These are phyloP conservation scores for Stenodema calcarata DNA, from an alignment of 2,888 invertebrate genomes.

Conservation along the genomic window DNA sequence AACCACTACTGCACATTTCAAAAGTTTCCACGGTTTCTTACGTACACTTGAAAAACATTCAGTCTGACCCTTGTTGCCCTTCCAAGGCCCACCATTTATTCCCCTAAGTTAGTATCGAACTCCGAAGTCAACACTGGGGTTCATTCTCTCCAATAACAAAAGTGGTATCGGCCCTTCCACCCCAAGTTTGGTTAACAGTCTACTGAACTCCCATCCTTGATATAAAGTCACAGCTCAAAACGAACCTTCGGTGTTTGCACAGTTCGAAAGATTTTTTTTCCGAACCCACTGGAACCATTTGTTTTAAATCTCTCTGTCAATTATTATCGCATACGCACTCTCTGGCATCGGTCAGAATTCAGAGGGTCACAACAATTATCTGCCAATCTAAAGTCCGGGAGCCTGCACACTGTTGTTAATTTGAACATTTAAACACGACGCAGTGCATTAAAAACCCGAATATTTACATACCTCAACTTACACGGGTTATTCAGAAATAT, in stretches of 20 bases:
- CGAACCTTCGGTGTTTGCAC: not conserved
- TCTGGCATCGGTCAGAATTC: no score
- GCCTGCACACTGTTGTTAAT: no score
- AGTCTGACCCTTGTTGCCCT: not conserved
- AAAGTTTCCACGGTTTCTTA: not conserved
- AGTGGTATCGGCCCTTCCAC: conserved; percentile 23
- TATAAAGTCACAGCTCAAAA: not conserved
- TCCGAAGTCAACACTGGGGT: conserved; percentile 34
- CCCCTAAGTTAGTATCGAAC: conserved; percentile 5
- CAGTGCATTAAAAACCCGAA: no score
- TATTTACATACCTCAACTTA: no score
- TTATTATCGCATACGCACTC: no score
- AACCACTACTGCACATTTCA: not conserved
- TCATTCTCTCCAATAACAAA: conserved; percentile 44
- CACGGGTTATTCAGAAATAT: no score
- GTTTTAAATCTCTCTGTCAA: no score
- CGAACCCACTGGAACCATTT: not conserved
- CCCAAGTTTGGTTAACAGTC: conserved; percentile 18
- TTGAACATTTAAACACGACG: no score
- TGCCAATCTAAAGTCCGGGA: no score
- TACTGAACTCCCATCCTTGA: conserved; percentile 8
- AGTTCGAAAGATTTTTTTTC: not conserved
- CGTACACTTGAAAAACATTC: conserved; percentile 5
- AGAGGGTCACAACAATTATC: no score
- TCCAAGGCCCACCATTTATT: not conserved